These are phyloP conservation scores for Cavia aperea DNA, from an alignment of 2,113 vertebrate species.

Conservation along the genomic window DNA sequence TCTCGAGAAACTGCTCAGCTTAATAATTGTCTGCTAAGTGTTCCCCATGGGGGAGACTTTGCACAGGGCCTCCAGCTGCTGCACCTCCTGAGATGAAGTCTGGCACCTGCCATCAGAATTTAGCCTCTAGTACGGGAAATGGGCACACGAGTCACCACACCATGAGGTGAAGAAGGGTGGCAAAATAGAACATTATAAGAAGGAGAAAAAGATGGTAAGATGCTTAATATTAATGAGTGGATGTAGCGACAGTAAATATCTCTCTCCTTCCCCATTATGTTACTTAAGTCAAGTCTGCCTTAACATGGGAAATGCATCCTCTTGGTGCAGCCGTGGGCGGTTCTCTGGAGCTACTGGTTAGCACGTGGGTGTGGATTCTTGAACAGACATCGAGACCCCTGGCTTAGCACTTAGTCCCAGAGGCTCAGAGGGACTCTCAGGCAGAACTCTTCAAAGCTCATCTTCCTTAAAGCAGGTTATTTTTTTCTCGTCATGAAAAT, in stretches of 20 bases:
- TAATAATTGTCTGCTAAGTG: neutral
- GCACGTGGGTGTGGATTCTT: slow-evolving; percentile 47
- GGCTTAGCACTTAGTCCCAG: neutral
- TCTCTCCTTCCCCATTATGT: neutral
- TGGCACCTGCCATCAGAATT: neutral
- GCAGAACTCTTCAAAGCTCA: slow-evolving; percentile 16
- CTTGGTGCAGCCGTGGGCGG: neutral
- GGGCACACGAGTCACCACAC: neutral
- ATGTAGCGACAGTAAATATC: neutral
- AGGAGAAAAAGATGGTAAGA: neutral
- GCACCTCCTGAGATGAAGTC: neutral
- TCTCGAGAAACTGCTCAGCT: neutral
- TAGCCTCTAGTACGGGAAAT: neutral
- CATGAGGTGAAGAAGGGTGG: neutral
- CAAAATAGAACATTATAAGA: neutral
- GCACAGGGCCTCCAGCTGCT: neutral
- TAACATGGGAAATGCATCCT: neutral
- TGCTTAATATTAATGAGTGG: neutral
- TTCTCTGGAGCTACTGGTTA: neutral
- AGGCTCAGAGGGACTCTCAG: slow-evolving; percentile 25
- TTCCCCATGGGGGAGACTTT: neutral
- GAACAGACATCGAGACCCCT: neutral
- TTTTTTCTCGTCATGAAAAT: slow-evolving; percentile 41
- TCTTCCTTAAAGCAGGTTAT: slow-evolving; percentile 26
- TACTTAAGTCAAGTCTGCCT: neutral